Evolutionary conservation across 2,888 invertebrate genomes (phyloP).

Genomic region (Cerastis leucographa): DNA sequence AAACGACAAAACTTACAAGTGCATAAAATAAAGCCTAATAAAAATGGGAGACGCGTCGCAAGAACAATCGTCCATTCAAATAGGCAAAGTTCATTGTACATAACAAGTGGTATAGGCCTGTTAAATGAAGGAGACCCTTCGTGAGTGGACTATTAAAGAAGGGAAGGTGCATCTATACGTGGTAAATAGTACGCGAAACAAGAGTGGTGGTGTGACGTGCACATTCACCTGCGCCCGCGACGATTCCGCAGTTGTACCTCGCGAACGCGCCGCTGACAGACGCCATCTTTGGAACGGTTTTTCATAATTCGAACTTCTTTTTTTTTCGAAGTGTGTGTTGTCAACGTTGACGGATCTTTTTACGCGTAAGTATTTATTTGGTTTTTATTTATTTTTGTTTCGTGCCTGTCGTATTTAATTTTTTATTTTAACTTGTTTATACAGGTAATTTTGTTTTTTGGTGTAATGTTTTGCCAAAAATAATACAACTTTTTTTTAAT

Average conservation of each 20-base stretch:
- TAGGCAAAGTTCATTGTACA: constrained; percentile 89
- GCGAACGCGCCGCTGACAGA: constrained; percentile 72
- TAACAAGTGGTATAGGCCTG: constrained; percentile 79
- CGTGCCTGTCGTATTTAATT: not conserved
- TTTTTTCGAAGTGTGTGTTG: constrained; percentile 78
- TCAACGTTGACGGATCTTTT: constrained; percentile 74
- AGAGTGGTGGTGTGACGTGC: constrained; percentile 85
- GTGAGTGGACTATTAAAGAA: constrained; percentile 69
- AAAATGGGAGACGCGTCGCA: constrained; percentile 79
- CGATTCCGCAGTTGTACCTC: constrained; percentile 84
- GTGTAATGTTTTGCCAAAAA: not conserved
- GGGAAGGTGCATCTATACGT: constrained; percentile 75
- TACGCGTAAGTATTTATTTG: constrained; percentile 67
- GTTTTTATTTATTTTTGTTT: constrained; percentile 30
- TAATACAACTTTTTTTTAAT: not conserved
- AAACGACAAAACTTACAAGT: constrained; percentile 56
- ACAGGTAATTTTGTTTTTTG: not conserved
- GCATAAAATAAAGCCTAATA: constrained; percentile 71
- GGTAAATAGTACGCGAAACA: constrained; percentile 81
- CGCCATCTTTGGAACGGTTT: constrained; percentile 74
- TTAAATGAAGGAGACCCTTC: constrained; percentile 78
- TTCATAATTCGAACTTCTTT: constrained; percentile 68
- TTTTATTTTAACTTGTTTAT: fast-evolving
- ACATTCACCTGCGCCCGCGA: constrained; percentile 87
- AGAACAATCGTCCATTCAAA: constrained; percentile 82